A percentile compares a stretch with the other conserved stretches of the same genome.
These are phyloP conservation scores for Nomada goodeniana DNA, from an alignment of 2,888 invertebrate species.

Conservation along the genomic window DNA sequence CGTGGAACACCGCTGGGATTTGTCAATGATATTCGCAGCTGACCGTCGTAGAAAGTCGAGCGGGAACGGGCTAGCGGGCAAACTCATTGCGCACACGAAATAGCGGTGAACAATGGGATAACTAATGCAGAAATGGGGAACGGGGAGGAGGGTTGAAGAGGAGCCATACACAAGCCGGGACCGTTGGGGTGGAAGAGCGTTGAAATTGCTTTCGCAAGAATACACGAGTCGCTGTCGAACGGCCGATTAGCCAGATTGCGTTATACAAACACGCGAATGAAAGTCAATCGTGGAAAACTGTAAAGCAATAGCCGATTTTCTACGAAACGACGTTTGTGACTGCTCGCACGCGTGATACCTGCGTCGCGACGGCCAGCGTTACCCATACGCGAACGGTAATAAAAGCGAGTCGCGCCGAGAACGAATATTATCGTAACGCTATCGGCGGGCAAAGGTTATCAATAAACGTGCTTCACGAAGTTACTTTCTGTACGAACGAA, in stretches of 20 bases:
- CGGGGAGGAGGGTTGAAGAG: constrained; percentile 6
- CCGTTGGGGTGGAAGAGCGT: background rate
- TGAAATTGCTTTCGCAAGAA: constrained; percentile 59
- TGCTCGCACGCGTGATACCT: constrained; percentile 42
- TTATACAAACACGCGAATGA: constrained; percentile 69
- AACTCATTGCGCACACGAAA: constrained; percentile 45
- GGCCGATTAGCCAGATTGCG: constrained; percentile 23
- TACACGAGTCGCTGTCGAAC: constrained; percentile 32
- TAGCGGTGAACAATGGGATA: constrained; percentile 51
- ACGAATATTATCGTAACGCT: constrained; percentile 13
- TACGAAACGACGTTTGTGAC: constrained; percentile 39
- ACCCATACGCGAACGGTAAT: constrained; percentile 25
- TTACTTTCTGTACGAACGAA: too few species aligned
- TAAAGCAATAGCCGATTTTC: constrained; percentile 44
- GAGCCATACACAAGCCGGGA: constrained; percentile 9
- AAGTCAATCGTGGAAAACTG: constrained; percentile 65
- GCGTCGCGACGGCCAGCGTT: constrained; percentile 11
- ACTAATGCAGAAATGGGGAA: constrained; percentile 36
- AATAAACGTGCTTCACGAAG: background rate
- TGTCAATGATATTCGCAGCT: constrained; percentile 49
- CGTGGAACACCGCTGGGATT: constrained; percentile 10
- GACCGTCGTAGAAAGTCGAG: constrained; percentile 45
- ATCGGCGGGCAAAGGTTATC: background rate
- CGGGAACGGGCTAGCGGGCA: constrained; percentile 53
- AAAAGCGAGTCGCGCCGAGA: constrained; percentile 2